Evolutionary conservation across 2,797 vertebrate genomes (phyloP), one percentile per base, ranked within the genome.

Genomic region (Acanthis flammea): DNA sequence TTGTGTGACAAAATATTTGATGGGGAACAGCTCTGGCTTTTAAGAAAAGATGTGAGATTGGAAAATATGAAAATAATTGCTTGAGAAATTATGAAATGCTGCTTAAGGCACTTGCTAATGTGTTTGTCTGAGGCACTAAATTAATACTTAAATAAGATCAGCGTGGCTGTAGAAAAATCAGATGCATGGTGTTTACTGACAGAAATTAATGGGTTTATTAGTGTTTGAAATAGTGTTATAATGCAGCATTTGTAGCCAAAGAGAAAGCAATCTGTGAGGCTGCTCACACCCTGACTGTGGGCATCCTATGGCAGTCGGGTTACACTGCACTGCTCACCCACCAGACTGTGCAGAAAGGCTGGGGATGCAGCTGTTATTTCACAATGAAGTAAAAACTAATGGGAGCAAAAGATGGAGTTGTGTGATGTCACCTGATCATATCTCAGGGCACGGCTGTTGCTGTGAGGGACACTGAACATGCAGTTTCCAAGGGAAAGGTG

Each of bases 51-150:
- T 60, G 77, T 74, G 81, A 89, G 89, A 55, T 88, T 88, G 88
- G 96, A 92, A 97, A 96, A 97, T 95, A 55, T 24, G 79, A 96
- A 95, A 95, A 81, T 95, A 96, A 97, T 97, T 96, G 72, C 93
- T 67, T 74, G 75, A 84, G 94, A 91, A 96, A 95, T 96, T 95
- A 97, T 97, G 86, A 96, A 96, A 94, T 1, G 6, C 92, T 90
- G 41, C 88, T 88, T 92, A 89, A 94, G 81, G 92, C 79, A 72
- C 67, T 94, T 55, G 63, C 90, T 97, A 96, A 97, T 97, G 93
- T 89, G 65, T 97, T 97, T 96, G 95, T 82, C 70, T 78, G 81
- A 89, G 89, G 65, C 85, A 63, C 31, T 93, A 81, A 93, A 91
- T 94, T 95, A 90, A 84, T 95, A 93, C 90, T 93, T 95, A 94